These are phyloP conservation scores for Sycophila sp. DNA, from an alignment of 1,140 invertebrate genomes.

Conservation along the genomic window DNA sequence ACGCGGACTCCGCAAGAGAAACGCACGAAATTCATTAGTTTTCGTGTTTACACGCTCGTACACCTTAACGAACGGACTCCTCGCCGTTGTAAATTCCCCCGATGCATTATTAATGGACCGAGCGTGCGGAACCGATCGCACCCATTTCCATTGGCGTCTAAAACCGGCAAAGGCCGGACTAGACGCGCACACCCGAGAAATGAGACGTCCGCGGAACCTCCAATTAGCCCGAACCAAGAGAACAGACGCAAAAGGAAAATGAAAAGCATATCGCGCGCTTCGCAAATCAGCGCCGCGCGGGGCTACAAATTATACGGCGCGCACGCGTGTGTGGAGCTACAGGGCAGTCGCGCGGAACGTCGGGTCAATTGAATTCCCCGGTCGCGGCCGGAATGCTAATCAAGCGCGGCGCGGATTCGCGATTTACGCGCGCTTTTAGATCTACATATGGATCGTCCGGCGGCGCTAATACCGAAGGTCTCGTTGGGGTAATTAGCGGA, in stretches of 20 bases:
- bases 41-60: neutral
- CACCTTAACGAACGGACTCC: neutral
- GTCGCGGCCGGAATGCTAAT: slow-evolving; percentile 1
- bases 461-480: neutral
- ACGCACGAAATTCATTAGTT: neutral
- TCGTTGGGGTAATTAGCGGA: slow-evolving; percentile 60
- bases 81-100: neutral
- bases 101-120: neutral
- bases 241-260: neutral
- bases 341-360: too few relatives aligned
- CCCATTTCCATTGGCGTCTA: neutral
- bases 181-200: too few relatives aligned
- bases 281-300: slow-evolving; percentile 11
- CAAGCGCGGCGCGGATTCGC: neutral
- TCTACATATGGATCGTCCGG: too few relatives aligned
- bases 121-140: neutral
- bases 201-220: too few relatives aligned
- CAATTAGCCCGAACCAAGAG: neutral
- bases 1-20: too few relatives aligned
- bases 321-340: neutral
- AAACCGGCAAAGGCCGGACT: neutral
- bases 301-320: slow-evolving; percentile 3
- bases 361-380: slow-evolving; percentile 20
- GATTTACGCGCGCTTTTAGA: neutral
- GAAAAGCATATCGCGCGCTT: neutral